Evolutionary conservation across 2,888 invertebrate genomes (phyloP).

Genomic region (Tromatobia lineatoria): DNA sequence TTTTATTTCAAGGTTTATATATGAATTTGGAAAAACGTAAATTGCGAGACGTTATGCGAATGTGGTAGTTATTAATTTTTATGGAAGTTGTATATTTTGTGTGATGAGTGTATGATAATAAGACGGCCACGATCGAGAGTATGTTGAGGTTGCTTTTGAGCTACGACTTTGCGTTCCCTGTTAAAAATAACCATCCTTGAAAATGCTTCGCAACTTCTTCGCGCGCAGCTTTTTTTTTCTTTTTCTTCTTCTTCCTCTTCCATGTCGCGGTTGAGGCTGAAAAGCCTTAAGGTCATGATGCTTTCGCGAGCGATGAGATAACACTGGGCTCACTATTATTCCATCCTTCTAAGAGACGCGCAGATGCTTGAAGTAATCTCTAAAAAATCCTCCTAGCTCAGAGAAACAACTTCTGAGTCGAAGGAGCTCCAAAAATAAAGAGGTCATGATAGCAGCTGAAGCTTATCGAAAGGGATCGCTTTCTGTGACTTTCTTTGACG

Average conservation of each 20-base stretch:
- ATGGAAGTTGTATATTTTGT: background rate
- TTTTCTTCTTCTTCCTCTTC: constrained; percentile 1
- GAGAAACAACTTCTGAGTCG: constrained; percentile 9
- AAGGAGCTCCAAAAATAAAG: constrained; percentile 5
- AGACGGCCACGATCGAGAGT: constrained; percentile 12
- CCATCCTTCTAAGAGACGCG: constrained; percentile 26
- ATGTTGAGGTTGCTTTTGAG: constrained; percentile 32
- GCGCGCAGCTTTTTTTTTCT: constrained; percentile 31
- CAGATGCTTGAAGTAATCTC: constrained; percentile 48
- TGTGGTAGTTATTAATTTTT: background rate
- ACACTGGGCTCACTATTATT: constrained; percentile 51
- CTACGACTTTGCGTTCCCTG: constrained; percentile 27
- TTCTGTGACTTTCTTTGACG: background rate
- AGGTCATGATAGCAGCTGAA: constrained; percentile 25
- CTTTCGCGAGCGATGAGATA: constrained; percentile 62
- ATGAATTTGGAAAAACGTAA: no score
- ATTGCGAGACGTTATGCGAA: no score
- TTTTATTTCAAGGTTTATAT: no score
- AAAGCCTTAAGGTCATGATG: constrained; percentile 34
- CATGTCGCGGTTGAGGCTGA: constrained; percentile 21
- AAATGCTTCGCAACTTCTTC: constrained; percentile 19
- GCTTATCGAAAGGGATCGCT: constrained; percentile 26
- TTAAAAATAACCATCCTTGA: constrained; percentile 59
- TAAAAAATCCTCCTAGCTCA: constrained; percentile 45
- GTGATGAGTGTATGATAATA: constrained; percentile 10